A percentile compares a stretch with the other conserved stretches of the same genome.
Evolutionary conservation across 2,113 vertebrate species (phyloP).

Genomic region (Willisornis vidua): DNA sequence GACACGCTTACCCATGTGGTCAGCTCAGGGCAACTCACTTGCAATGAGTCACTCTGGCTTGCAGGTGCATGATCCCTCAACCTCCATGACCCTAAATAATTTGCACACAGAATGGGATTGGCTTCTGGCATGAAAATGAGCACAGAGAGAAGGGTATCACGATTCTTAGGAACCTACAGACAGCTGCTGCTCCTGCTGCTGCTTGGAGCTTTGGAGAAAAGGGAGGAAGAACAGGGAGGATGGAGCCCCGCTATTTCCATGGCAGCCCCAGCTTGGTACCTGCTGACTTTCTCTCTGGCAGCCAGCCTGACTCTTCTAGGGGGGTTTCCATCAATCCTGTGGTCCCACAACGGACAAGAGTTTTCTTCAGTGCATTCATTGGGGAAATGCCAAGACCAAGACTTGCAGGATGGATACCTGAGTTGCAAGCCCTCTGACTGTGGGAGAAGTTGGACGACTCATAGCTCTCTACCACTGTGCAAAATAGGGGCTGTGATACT

Average conservation of each 20-base stretch:
- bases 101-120: background rate
- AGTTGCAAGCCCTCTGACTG: background rate
- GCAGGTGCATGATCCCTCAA: background rate
- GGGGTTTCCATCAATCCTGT: background rate
- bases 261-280: background rate
- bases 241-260: background rate
- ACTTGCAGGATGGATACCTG: no score
- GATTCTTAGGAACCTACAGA: background rate
- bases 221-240: background rate
- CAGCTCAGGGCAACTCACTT: background rate
- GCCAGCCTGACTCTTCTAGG: background rate
- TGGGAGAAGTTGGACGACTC: background rate
- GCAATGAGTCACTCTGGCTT: background rate
- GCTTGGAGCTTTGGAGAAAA: background rate
- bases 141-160: accelerated
- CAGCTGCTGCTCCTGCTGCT: accelerated
- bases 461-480: background rate
- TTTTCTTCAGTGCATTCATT: background rate
- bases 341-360: background rate
- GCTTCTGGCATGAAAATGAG: background rate
- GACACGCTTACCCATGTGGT: background rate
- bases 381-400: background rate
- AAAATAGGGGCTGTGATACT: background rate
- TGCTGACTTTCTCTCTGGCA: background rate
- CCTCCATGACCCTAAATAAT: background rate